These are phyloP conservation scores for Cnemophilus loriae DNA, from an alignment of 2,113 vertebrate species.

Conservation along the genomic window DNA sequence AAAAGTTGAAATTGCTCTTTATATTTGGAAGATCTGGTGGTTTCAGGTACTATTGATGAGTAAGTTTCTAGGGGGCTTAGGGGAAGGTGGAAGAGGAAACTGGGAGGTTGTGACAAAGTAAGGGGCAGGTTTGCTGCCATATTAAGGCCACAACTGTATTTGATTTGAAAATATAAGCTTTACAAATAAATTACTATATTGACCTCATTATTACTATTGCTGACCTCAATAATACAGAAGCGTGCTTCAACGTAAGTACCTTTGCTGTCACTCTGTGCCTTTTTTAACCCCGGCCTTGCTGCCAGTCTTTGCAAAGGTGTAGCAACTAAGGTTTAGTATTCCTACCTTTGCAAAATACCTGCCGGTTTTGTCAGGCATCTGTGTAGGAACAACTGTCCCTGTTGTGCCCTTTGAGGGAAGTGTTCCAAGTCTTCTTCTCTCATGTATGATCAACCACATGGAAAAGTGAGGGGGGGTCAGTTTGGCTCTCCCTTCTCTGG, in stretches of 20 bases:
- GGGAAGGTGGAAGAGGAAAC: background rate
- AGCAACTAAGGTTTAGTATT: background rate
- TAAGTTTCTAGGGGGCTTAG: background rate
- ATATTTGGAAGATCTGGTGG: background rate
- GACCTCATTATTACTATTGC: no score
- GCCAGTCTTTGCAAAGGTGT: background rate
- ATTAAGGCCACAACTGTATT: background rate
- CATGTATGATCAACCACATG: fast-evolving
- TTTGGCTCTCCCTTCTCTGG: background rate
- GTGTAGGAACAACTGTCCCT: background rate
- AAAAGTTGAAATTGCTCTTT: background rate
- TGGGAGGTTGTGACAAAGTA: background rate
- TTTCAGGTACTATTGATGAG: background rate
- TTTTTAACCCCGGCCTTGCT: background rate
- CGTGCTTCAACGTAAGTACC: fast-evolving
- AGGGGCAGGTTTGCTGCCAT: background rate
- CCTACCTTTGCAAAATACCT: background rate
- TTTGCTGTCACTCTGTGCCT: background rate
- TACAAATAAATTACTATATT: background rate
- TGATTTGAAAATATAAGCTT: background rate
- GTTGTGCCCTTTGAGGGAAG: background rate
- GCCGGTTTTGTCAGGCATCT: background rate
- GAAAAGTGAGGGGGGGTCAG: background rate
- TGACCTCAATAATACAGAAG: background rate
- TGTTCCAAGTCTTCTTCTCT: background rate